Base-by-base conservation (phyloP, 2,797 vertebrate species). In the Muscicapa striata region DNA sequence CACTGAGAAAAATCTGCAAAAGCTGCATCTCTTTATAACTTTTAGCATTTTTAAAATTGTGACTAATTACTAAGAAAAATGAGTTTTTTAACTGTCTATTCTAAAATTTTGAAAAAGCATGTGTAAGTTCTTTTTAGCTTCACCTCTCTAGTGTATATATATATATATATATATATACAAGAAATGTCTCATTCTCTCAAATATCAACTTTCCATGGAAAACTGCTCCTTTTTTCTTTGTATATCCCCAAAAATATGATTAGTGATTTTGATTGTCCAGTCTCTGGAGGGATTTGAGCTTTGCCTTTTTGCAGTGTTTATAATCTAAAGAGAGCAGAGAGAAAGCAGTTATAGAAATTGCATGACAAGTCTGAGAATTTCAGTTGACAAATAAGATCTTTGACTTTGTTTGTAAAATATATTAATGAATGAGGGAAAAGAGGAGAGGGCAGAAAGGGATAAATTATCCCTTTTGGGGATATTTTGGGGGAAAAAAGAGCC, bases 1-100 rank as follows among this genome's bases (percentile, higher is more conserved):
- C 80, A 79, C 59, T 87, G 66, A 46, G 48, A 76, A 87, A 88
- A 90, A 92, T 38, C 57, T 94, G 59, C 70, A 94, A 84, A 95
- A 87, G 32, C 75, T 67, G 24, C 62, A 90, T 8, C 75, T 93
- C 38, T 87, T 81, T 67, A 27, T 52, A 76, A 30, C 4, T 72
- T 69, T 48, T n/a, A n/a, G 1, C 27, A 12, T 78, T 69, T 88
- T 90, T 36, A 22, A 90, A 92, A 80, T 16, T 49, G 45, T 62
- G 41, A 51, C 13, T 32, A 75, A 78, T 89, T 86, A 77, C 52
- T 79, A 54, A 83, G 30, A 75, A 73, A 87, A 87, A 52, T 27
- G 0, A 9, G 0, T 12, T 36, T 67, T 63, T n/a, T 1, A 5
- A 38, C 15, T 22, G 45, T 46, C 26, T 80, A 6, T 57, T 68